Percentiles rank a stretch among this genome's conserved stretches.
Conservation (phyloP, 2,888 invertebrate genomes). For the Podotricha telesiphe region DNA sequence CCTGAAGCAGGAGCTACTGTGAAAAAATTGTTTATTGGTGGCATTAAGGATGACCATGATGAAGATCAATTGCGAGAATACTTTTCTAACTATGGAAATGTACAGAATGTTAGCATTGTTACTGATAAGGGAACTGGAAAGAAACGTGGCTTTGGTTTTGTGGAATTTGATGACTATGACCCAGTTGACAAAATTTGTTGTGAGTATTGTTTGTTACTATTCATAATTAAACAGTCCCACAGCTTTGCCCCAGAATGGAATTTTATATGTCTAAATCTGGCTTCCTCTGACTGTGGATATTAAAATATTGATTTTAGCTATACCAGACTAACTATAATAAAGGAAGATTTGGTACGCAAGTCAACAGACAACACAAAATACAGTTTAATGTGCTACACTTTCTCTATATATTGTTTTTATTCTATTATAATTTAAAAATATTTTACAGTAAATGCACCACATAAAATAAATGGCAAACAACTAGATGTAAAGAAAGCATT, state of each 20-base stretch:
- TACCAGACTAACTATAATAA: slow-evolving; percentile 63
- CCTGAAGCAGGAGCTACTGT: slow-evolving; percentile 97
- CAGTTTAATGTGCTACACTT: neutral
- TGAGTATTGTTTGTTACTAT: slow-evolving; percentile 81
- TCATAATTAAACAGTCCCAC: slow-evolving; percentile 54
- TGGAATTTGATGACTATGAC: slow-evolving; percentile 98
- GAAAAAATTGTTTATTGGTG: slow-evolving; percentile 97
- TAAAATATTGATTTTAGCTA: slow-evolving; percentile 77
- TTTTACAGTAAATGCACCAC: slow-evolving; percentile 89
- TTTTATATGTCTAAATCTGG: slow-evolving; percentile 69
- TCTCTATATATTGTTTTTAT: slow-evolving; percentile 13
- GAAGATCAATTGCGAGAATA: slow-evolving; percentile 94
- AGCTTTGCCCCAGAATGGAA: slow-evolving; percentile 81
- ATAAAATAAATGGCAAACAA: slow-evolving; percentile 92
- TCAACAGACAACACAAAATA: slow-evolving; percentile 62
- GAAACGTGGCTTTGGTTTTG: slow-evolving; percentile 97
- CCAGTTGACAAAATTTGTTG: slow-evolving; percentile 98
- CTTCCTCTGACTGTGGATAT: slow-evolving; percentile 82
- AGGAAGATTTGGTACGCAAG: slow-evolving; percentile 77
- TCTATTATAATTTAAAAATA: slow-evolving; percentile 10
- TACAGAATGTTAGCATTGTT: slow-evolving; percentile 93
- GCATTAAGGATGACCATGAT: slow-evolving; percentile 96
- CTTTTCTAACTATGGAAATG: slow-evolving; percentile 92
- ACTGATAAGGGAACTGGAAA: slow-evolving; percentile 96
- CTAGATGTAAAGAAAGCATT: slow-evolving; percentile 97